Evolutionary conservation across 2,113 vertebrate genomes (phyloP).

Genomic region (Bagarius yarrelli): DNA sequence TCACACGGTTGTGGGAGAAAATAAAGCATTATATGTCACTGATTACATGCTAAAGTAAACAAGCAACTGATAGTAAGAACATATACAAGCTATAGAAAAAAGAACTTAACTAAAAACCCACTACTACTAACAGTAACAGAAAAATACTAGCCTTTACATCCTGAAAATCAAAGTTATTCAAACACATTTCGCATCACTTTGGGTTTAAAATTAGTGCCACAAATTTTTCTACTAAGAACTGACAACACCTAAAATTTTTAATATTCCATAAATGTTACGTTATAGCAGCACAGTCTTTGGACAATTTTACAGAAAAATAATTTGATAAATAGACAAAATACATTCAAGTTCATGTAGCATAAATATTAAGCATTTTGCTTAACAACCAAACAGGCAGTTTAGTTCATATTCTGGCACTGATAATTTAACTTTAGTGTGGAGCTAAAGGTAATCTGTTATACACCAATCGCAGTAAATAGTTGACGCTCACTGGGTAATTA

Average conservation of each 20-base stretch:
- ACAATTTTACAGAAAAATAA: background rate
- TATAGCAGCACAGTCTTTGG: constrained; percentile 17
- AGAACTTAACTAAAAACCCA: too few relatives aligned
- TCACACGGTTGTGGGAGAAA: too few relatives aligned
- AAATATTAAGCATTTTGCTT: background rate
- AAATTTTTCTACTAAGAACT: too few relatives aligned
- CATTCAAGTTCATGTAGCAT: background rate
- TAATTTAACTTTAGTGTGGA: background rate
- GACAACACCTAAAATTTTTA: background rate
- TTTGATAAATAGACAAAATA: constrained; percentile 8
- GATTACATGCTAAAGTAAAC: too few relatives aligned
- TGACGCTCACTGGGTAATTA: background rate
- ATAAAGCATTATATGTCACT: too few relatives aligned
- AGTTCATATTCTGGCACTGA: background rate
- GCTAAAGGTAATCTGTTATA: background rate
- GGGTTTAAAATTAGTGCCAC: too few relatives aligned
- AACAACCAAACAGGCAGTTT: background rate
- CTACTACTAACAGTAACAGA: too few relatives aligned
- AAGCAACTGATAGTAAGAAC: too few relatives aligned
- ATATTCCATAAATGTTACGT: background rate
- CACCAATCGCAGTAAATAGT: background rate
- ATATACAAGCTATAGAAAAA: too few relatives aligned
- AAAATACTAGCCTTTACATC: too few relatives aligned
- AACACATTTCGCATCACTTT: too few relatives aligned
- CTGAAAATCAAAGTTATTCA: too few relatives aligned